Conservation (phyloP, 2,797 vertebrate species). For the Loris lydekkerianus region DNA sequence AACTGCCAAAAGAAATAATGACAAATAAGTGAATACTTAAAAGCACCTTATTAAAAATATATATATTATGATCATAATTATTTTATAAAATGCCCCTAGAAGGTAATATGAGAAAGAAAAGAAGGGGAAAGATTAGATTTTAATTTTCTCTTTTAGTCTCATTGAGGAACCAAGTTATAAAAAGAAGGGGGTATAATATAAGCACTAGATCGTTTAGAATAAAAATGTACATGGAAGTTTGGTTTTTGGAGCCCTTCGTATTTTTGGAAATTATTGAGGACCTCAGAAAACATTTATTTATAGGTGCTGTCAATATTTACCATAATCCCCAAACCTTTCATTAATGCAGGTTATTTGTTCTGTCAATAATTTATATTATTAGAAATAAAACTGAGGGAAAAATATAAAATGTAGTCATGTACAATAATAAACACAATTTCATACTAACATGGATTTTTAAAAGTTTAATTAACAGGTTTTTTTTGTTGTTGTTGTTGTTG, state of each 20-base stretch:
- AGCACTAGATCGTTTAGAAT: neutral
- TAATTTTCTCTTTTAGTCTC: neutral
- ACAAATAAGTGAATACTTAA: slow-evolving; percentile 9
- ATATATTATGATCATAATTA: neutral
- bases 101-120: neutral
- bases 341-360: neutral
- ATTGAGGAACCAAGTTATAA: neutral
- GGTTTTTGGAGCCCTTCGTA: neutral
- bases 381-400: neutral
- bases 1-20: slow-evolving; percentile 24
- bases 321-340: neutral
- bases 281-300: slow-evolving; percentile 8
- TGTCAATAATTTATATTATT: neutral
- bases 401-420: neutral
- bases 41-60: slow-evolving; percentile 6
- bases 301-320: neutral
- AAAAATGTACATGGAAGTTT: slow-evolving; percentile 38
- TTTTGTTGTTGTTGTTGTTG: too few relatives aligned
- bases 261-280: neutral
- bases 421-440: neutral
- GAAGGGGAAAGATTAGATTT: neutral
- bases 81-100: neutral
- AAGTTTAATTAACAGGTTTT: too few relatives aligned
- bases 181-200: neutral
- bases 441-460: neutral